Percentiles rank a stretch among this genome's conserved stretches.
Evolutionary conservation across 1,140 invertebrate genomes (phyloP).

Genomic region (Marisa cornuarietis): DNA sequence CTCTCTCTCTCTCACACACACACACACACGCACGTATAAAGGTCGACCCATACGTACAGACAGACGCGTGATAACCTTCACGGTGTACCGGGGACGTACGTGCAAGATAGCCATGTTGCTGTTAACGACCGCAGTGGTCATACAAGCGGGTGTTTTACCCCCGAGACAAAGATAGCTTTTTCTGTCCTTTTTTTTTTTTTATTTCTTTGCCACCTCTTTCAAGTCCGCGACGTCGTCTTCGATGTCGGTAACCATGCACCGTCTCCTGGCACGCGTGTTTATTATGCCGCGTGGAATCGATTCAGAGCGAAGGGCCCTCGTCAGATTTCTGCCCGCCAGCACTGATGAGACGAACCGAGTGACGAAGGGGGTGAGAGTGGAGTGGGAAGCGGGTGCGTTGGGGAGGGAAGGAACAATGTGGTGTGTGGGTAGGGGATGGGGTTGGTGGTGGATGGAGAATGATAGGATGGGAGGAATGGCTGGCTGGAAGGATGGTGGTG

Average conservation of each 20-base stretch:
- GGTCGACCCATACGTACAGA: no score
- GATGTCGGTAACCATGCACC: background rate
- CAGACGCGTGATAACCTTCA: no score
- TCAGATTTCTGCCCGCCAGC: background rate
- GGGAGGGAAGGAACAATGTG: background rate
- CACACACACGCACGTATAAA: no score
- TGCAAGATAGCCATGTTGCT: no score
- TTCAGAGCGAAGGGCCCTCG: background rate
- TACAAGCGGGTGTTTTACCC: no score
- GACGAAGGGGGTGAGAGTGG: background rate
- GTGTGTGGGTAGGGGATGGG: background rate
- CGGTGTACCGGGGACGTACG: no score
- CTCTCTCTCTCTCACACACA: no score
- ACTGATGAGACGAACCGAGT: background rate
- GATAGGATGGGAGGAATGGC: background rate
- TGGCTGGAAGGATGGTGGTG: background rate
- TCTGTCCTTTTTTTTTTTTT: no score
- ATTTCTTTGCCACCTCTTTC: no score
- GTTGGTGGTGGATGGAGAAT: background rate
- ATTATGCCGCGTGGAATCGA: background rate
- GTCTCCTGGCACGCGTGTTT: no score
- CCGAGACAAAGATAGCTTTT: no score
- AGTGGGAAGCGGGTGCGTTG: background rate
- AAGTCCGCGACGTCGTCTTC: background rate
- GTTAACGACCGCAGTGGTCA: no score